Conservation (phyloP, 2,797 vertebrate genomes). For the Glyptemys insculpta region DNA sequence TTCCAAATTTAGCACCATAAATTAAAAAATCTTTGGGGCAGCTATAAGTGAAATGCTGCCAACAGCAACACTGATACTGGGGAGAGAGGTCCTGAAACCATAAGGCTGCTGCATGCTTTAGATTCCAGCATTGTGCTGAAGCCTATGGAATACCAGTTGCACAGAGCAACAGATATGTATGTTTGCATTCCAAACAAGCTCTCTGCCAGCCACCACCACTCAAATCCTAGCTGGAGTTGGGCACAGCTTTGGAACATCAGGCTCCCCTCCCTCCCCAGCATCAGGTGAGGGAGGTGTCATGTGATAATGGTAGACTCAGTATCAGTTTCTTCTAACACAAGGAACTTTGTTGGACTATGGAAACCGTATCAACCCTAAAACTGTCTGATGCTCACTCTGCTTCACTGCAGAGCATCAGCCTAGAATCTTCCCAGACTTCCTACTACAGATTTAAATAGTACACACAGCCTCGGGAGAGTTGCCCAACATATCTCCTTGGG, state of each 20-base stretch:
- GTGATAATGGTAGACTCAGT: accelerated
- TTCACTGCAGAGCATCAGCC: background rate
- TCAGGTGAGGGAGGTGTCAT: accelerated
- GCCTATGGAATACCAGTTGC: background rate
- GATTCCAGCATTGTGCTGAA: background rate
- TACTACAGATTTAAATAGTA: background rate
- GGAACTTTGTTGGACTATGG: background rate
- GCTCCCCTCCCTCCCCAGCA: background rate
- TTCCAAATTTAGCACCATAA: background rate
- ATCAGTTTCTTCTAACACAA: background rate
- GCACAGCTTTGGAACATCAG: background rate
- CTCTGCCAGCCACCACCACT: background rate
- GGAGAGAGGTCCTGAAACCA: background rate
- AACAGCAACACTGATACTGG: background rate
- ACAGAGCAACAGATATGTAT: background rate
- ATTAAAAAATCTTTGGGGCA: background rate
- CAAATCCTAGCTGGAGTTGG: background rate
- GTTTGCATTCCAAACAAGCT: background rate
- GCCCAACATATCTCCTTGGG: background rate
- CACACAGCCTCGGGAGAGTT: background rate
- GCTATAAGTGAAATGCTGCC: background rate
- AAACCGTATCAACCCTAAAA: accelerated
- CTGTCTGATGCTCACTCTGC: background rate
- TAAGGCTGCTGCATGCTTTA: background rate
- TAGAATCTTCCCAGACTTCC: background rate